These are phyloP conservation scores for Hormaphis cornu DNA, from an alignment of 1,140 invertebrate genomes.

Conservation along the genomic window DNA sequence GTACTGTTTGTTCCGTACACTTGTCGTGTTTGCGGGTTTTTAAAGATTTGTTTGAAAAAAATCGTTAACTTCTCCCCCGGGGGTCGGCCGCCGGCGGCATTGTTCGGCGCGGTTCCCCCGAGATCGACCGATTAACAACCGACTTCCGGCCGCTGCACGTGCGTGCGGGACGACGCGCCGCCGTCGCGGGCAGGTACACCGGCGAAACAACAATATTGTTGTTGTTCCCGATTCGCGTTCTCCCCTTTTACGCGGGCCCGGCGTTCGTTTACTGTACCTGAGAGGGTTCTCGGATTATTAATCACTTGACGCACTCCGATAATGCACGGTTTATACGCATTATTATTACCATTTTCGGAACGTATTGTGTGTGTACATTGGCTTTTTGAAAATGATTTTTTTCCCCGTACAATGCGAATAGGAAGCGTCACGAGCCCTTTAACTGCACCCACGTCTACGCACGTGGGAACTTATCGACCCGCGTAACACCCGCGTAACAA, in stretches of 20 bases:
- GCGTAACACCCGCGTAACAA: too few species aligned
- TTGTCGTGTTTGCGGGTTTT: not conserved
- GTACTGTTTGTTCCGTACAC: not conserved
- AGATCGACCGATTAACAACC: constrained; percentile 33
- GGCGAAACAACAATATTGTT: too few species aligned
- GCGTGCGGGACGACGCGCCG: constrained; percentile 29
- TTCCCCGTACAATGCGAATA: constrained; percentile 17
- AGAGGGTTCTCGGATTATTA: constrained; percentile 29
- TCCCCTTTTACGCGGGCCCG: not conserved
- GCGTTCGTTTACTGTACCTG: constrained; percentile 28
- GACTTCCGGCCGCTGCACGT: constrained; percentile 28
- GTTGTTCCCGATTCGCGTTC: constrained; percentile 2
- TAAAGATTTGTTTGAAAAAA: constrained; percentile 6
- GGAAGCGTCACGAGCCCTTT: constrained; percentile 32
- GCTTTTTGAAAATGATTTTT: constrained; percentile 29
- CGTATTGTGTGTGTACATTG: constrained; percentile 24
- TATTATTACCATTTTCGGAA: not conserved
- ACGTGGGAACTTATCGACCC: constrained; percentile 22
- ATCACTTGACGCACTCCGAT: constrained; percentile 32
- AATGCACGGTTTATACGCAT: constrained; percentile 22
- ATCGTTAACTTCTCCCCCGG: constrained; percentile 29
- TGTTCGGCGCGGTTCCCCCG: constrained; percentile 18
- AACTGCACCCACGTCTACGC: not conserved
- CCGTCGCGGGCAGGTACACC: constrained; percentile 7
- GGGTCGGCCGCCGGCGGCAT: too few species aligned